Evolutionary conservation across 2,888 invertebrate species (phyloP).

Genomic region (Tiliacea aurago): DNA sequence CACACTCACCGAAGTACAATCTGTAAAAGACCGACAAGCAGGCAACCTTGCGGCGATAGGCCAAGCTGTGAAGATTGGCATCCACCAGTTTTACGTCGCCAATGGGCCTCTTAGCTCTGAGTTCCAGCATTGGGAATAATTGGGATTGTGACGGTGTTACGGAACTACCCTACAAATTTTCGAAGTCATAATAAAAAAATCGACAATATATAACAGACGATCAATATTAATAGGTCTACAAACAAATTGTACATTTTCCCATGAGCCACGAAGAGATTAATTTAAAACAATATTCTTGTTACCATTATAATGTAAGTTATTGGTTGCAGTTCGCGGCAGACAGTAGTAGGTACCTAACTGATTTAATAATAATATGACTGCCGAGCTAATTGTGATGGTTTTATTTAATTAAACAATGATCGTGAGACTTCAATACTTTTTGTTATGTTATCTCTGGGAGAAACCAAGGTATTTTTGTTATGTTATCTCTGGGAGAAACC

Average conservation of each 20-base stretch:
- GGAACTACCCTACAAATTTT: background rate
- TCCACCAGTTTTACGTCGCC: too few relatives aligned
- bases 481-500: too few relatives aligned
- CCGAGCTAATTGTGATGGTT: background rate
- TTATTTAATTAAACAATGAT: slow-evolving; percentile 24
- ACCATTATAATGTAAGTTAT: too few relatives aligned
- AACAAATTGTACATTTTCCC: slow-evolving; percentile 2
- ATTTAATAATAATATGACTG: slow-evolving; percentile 21
- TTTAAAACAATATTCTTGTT: slow-evolving; percentile 32
- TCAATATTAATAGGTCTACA: too few relatives aligned
- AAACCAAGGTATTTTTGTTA: background rate
- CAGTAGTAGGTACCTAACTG: background rate
- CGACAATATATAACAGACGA: background rate
- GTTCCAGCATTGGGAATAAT: too few relatives aligned
- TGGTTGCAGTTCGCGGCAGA: slow-evolving; percentile 21
- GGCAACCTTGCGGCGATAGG: too few relatives aligned
- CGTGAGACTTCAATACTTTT: background rate
- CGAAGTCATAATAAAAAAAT: background rate
- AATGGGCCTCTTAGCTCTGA: too few relatives aligned
- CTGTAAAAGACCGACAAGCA: too few relatives aligned
- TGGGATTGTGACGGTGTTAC: background rate
- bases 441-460: background rate
- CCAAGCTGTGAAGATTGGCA: too few relatives aligned
- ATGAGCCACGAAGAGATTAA: slow-evolving; percentile 14
- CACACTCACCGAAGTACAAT: too few relatives aligned